Percentiles rank a stretch among this genome's conserved stretches.
These are phyloP conservation scores for Branchinecta sandiegonensis DNA, from an alignment of 2,888 invertebrate genomes.

Conservation along the genomic window DNA sequence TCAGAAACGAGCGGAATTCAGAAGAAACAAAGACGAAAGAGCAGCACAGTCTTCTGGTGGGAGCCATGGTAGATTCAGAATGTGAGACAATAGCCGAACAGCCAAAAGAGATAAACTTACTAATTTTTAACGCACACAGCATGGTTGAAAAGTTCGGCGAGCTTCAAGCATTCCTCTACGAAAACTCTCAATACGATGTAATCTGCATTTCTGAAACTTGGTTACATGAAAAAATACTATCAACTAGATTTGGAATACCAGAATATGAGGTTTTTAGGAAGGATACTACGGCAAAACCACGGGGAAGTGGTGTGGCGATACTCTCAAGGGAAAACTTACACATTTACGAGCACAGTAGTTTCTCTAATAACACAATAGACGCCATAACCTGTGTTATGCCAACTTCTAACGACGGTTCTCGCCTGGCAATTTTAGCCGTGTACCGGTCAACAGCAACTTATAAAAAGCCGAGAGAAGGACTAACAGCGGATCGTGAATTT, in stretches of 20 bases:
- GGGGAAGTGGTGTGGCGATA: conserved; percentile 14
- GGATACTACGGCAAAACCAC: conserved; percentile 7
- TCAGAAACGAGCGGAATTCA: conserved; percentile 14
- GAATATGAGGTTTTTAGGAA: conserved; percentile 8
- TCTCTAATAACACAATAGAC: conserved; percentile 11
- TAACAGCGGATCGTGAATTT: too few relatives aligned
- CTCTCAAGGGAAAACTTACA: conserved; percentile 11
- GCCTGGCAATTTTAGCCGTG: too few relatives aligned
- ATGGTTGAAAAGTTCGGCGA: conserved; percentile 14
- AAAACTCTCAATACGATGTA: conserved; percentile 14
- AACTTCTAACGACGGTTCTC: too few relatives aligned
- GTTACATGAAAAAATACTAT: conserved; percentile 12
- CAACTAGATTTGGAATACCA: conserved; percentile 14
- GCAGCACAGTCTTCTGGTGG: conserved; percentile 2
- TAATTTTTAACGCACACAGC: conserved; percentile 11
- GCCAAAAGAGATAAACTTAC: neutral
- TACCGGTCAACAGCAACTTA: too few relatives aligned
- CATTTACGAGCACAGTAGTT: conserved; percentile 11
- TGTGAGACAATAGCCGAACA: neutral
- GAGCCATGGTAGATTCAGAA: too few relatives aligned
- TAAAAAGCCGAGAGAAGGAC: too few relatives aligned
- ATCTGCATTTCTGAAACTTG: conserved; percentile 8
- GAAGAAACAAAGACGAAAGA: conserved; percentile 5
- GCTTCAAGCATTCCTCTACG: conserved; percentile 14
- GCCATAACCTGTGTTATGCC: neutral